Base-by-base conservation (phyloP, 2,113 vertebrate species). In the Pterocles orientalis region DNA sequence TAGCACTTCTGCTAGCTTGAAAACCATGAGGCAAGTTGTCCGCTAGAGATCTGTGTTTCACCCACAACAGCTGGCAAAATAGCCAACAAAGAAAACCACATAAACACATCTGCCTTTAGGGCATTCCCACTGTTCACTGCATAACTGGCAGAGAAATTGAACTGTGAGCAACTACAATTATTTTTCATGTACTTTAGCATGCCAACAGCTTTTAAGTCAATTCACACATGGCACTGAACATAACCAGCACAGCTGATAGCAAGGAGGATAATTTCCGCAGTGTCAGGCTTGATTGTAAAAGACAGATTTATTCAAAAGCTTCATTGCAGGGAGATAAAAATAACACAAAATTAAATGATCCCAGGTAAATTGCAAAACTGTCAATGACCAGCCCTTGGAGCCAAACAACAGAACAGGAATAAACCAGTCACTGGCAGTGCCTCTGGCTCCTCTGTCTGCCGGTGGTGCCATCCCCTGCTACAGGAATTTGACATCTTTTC, bases 401-500 rank as follows among this genome's bases (percentile, higher is more conserved):
- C 21, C 65, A 26, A 82, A 41, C 10, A 70, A 36, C 19, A 23
- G 16, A 72, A 31, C 1, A 60, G 53, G 75, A 82, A 79, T 50
- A 72, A 88, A 43, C 3, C 12, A 90, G 26, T 33, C 57, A 34
- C 13, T n/a, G 18, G 12, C 70, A 60, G 5, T 3, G 1, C 47
- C 34, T 78, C 48, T 33, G 50, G 4, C 26, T 56, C 57, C 43
- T 76, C 58, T 61, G 14, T 53, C 82, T 66, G 16, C 54, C 43
- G 79, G 54, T 72, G 54, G 26, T 88, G 76, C 71, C 50, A 75
- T 43, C 43, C 66, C 29, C 45, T 34, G 34, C 76, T 86, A 11
- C 9, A 24, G 41, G 68, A 72, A 86, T 94, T 60, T 79, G 34
- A 72, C 36, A 48, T 73, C 58, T 92, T 83, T 91, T 83, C 45